Evolutionary conservation across 1,140 invertebrate genomes (phyloP).

Genomic region (Trichonephila clavipes): DNA sequence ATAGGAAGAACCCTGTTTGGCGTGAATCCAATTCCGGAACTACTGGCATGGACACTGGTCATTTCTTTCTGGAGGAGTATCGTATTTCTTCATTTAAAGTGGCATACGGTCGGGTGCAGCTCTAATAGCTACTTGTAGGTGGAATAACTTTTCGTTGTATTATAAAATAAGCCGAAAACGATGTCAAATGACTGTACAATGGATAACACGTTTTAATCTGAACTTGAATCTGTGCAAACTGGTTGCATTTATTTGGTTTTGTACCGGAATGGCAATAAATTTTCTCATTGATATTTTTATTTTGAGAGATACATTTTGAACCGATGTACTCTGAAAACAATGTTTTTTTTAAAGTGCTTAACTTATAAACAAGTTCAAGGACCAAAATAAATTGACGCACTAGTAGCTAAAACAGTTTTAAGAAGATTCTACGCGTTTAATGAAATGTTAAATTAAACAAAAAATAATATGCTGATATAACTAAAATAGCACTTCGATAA

Average conservation of each 20-base stretch:
- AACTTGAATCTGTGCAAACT: not conserved
- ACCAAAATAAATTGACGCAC: too few relatives aligned
- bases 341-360: too few relatives aligned
- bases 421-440: too few relatives aligned
- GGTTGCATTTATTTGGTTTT: not conserved
- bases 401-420: too few relatives aligned
- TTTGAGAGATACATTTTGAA: too few relatives aligned
- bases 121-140: constrained; percentile 18
- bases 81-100: constrained; percentile 64
- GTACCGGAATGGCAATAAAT: not conserved
- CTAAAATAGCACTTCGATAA: too few relatives aligned
- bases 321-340: too few relatives aligned
- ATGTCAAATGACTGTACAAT: not conserved
- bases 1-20: constrained; percentile 46
- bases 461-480: too few relatives aligned
- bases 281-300: too few relatives aligned
- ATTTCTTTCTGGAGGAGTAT: constrained; percentile 23
- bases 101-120: not conserved
- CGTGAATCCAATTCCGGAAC: constrained; percentile 46
- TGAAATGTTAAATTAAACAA: too few relatives aligned
- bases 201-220: not conserved
- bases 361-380: too few relatives aligned
- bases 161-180: not conserved
- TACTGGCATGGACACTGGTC: constrained; percentile 52
- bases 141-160: not conserved